Conservation (phyloP, 2,113 vertebrate species). For the Macrotus californicus region DNA sequence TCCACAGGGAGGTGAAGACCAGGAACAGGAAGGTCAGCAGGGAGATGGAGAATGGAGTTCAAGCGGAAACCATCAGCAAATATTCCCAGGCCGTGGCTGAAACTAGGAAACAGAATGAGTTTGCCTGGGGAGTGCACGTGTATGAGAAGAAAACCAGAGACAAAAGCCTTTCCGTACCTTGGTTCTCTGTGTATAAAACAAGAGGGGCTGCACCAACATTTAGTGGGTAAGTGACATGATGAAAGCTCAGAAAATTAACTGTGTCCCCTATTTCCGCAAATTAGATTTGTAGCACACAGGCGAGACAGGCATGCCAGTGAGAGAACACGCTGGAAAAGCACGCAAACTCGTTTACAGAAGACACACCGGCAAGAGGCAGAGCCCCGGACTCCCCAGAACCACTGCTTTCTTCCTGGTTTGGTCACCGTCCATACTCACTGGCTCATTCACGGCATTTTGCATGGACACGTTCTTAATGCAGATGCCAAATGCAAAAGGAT, state of each 20-base stretch:
- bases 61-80: not conserved
- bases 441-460: conserved; percentile 91
- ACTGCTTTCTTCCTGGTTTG: not conserved
- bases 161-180: not conserved
- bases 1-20: not conserved
- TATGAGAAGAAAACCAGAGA: not conserved
- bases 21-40: not conserved
- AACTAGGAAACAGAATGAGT: not conserved
- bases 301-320: not conserved
- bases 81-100: not conserved
- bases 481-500: conserved; percentile 91
- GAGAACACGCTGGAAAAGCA: not conserved
- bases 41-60: not conserved
- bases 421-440: conserved; percentile 78
- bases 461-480: conserved; percentile 96
- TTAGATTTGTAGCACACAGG: not conserved
- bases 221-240: not conserved
- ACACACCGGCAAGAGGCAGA: not conserved
- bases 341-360: fast-evolving
- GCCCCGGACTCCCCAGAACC: not conserved
- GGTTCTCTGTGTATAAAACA: not conserved
- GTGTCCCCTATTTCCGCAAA: not conserved
- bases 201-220: not conserved
- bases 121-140: not conserved
- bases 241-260: not conserved